Conservation (phyloP, 2,113 vertebrate genomes). For the Meleagris gallopavo region DNA sequence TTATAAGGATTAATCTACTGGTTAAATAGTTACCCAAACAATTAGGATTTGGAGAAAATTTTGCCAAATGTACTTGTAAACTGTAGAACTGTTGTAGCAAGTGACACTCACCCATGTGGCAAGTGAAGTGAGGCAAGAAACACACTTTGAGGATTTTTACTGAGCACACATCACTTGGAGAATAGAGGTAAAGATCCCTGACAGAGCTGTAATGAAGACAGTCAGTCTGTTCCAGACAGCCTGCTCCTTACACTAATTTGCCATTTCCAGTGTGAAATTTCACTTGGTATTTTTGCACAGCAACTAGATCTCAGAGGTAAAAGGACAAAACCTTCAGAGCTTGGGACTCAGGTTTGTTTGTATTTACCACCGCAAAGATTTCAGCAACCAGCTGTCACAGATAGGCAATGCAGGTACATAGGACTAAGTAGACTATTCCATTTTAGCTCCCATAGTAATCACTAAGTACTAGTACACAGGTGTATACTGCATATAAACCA, state of each 20-base stretch:
- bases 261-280: neutral
- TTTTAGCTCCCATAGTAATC: neutral
- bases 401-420: neutral
- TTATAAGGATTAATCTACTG: neutral
- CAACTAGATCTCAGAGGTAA: neutral
- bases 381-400: neutral
- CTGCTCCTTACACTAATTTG: neutral
- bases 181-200: neutral
- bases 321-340: neutral
- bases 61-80: neutral
- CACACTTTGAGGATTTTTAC: neutral
- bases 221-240: neutral
- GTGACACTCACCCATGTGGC: neutral
- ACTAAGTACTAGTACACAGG: neutral
- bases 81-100: neutral
- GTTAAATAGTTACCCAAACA: neutral
- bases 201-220: neutral
- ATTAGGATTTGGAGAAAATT: neutral
- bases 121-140: neutral
- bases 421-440: neutral
- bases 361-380: neutral
- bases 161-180: neutral
- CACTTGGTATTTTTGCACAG: neutral
- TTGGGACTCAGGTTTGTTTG: neutral
- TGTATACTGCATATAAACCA: neutral